phyloP scores from a whole-genome alignment of 2,113 vertebrate genomes.

The Corythornis madagascariensis region DNA sequence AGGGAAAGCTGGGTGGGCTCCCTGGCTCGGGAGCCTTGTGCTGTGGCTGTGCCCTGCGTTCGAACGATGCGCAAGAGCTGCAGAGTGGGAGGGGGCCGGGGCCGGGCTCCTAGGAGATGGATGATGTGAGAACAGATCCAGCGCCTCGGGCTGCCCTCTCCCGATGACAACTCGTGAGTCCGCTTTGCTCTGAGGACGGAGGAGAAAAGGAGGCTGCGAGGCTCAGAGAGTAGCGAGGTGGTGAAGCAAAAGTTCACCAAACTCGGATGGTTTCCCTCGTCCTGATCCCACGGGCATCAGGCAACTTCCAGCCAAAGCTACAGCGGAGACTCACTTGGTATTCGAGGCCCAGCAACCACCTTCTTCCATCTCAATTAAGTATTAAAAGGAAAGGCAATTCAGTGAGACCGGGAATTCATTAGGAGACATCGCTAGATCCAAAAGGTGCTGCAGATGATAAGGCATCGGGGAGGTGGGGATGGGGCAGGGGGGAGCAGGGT shows the following conservation, averaged over 20 bases:
- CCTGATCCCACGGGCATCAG: background rate
- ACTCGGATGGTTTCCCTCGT: background rate
- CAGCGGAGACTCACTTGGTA: background rate
- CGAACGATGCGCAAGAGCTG: background rate
- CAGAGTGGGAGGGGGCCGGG: background rate
- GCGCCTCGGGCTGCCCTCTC: background rate
- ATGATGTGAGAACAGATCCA: background rate
- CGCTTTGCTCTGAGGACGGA: background rate
- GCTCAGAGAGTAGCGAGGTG: background rate
- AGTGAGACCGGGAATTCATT: background rate
- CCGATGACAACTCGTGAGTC: background rate
- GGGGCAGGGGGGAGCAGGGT: background rate
- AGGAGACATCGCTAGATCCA: background rate
- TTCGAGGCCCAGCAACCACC: background rate
- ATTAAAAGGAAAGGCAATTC: constrained; percentile 12
- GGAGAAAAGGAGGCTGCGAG: background rate
- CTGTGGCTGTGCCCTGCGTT: background rate
- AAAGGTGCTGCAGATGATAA: background rate
- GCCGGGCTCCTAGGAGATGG: fast-evolving
- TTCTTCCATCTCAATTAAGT: constrained; percentile 23
- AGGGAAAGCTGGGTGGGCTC: background rate
- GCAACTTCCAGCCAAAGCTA: background rate
- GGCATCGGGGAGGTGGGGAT: fast-evolving
- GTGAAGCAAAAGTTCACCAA: background rate
- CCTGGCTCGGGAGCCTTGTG: background rate